Base-by-base conservation (phyloP, 2,888 invertebrate genomes). In the Abrostola tripartita region DNA sequence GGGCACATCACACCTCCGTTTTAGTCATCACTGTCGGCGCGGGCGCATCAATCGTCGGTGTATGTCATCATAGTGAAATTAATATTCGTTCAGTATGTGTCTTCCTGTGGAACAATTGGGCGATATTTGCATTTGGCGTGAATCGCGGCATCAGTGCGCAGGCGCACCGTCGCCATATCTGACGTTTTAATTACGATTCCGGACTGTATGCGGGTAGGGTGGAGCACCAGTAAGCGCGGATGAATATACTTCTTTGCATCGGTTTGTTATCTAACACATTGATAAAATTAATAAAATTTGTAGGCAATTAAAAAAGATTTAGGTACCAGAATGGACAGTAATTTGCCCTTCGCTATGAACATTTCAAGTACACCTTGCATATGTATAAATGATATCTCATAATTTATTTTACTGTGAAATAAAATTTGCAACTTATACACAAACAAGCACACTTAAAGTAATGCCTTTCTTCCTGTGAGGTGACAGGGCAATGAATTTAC, bases 111-210 rank as follows among this genome's bases (percentile, higher is more conserved):
- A 78, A 84, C 85, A 84, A 84, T 84, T 85, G 84, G 78, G 74
- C 68, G 75, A 71, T 79, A 86, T 86, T 86, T 83, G 88, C 90
- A 90, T 90, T 85, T 81, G 82, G 82, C 86, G 82, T 85, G 86
- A 85, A 86, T 87, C 69, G 76, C 84, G 69, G 83, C 59, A 65
- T 71, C 71, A 59, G 42, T n/a, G n/a, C n/a, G n/a, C n/a, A n/a
- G n/a, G n/a, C 80, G 82, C 86, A 81, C 55, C 82, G 85, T 83
- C 82, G 86, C 89, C 87, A 85, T 90, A 90, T 92, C 90, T 92
- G 92, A 93, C 90, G 86, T 89, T 91, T 93, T 92, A 92, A 93
- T 93, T 93, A 93, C 89, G 83, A 92, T 92, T 88, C 90, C 82
- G 76, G 74, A 71, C 85, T 78, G 84, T 82, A 79, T 84, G 79